Evolutionary conservation across 2,888 invertebrate genomes (phyloP), one percentile per base, ranked within the genome.

Genomic region (Trachelus troglodyta): DNA sequence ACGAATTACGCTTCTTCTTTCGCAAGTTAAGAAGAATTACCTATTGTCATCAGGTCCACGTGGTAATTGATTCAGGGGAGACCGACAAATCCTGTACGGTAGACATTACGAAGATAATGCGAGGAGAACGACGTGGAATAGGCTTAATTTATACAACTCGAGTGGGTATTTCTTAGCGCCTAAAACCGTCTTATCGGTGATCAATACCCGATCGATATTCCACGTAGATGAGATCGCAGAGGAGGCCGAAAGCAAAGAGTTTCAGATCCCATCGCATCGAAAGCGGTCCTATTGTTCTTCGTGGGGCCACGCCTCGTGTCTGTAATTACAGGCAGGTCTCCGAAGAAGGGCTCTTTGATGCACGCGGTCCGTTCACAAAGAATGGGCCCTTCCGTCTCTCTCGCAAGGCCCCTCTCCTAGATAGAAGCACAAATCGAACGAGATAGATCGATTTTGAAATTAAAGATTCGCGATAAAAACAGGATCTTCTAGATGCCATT

Each of bases 281-380:
- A 84, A 89, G 89, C 90, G 90, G 91, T 87, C 83, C 91, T 89
- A 91, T 91, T 91, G 91, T 91, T 91, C 91, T 90, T 90, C 86
- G 84, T 80, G 82, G 84, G 80, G 86, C 90, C 91, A 91, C 91
- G 90, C 91, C 91, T 90, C 87, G 88, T 89, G 90, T 88, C 91
- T 90, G 90, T 91, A 91, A 91, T 91, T 91, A 91, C 89, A 90
- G 91, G 87, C 90, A 89, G 87, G 88, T 89, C 87, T 85, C 86
- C 85, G 85, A 85, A 86, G 84, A 85, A 85, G 85, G 88, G 86
- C 85, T 88, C 90, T 91, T 91, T 91, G 91, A 91, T 90, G 90
- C 87, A 84, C 83, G 87, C 88, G 88, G 84, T 84, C 81, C 81
- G 82, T 84, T 80, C 82, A 71, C 31, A 74, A 34, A 37, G 74